phyloP scores from a whole-genome alignment of 2,113 vertebrate genomes.

The Morone chrysops region DNA sequence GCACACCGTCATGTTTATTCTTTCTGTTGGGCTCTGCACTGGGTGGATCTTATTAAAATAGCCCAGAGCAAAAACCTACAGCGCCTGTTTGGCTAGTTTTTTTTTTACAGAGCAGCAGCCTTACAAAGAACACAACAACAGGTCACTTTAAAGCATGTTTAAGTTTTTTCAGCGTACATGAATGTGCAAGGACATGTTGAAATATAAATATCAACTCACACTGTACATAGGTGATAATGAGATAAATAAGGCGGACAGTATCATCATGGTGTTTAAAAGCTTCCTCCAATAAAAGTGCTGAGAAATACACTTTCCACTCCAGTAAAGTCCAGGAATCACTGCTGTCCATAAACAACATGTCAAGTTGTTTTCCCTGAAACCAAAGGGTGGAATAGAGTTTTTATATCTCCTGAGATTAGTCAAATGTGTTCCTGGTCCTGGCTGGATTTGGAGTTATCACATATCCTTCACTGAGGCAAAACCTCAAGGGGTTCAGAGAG shows the following conservation, averaged over 20 bases:
- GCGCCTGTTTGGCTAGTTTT: constrained; percentile 69
- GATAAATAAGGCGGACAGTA: neutral
- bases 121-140: constrained; percentile 10
- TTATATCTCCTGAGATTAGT: constrained; percentile 38
- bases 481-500: constrained; percentile 2
- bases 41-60: constrained; percentile 14
- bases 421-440: constrained; percentile 32
- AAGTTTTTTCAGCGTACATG: neutral
- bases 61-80: constrained; percentile 29
- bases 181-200: neutral
- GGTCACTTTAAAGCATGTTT: constrained; percentile 29
- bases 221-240: neutral
- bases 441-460: constrained; percentile 1
- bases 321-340: constrained; percentile 5
- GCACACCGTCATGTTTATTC: constrained; percentile 1
- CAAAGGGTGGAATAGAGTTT: constrained; percentile 1
- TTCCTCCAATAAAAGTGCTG: constrained; percentile 21
- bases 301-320: constrained; percentile 13
- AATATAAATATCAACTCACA: constrained; percentile 18
- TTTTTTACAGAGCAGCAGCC: neutral
- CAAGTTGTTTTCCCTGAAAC: constrained; percentile 3
- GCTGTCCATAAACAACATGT: neutral
- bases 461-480: constrained; percentile 4
- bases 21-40: neutral
- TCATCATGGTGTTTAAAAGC: constrained; percentile 1